Evolutionary conservation across 2,888 invertebrate species (phyloP).

Genomic region (Helleia helle): DNA sequence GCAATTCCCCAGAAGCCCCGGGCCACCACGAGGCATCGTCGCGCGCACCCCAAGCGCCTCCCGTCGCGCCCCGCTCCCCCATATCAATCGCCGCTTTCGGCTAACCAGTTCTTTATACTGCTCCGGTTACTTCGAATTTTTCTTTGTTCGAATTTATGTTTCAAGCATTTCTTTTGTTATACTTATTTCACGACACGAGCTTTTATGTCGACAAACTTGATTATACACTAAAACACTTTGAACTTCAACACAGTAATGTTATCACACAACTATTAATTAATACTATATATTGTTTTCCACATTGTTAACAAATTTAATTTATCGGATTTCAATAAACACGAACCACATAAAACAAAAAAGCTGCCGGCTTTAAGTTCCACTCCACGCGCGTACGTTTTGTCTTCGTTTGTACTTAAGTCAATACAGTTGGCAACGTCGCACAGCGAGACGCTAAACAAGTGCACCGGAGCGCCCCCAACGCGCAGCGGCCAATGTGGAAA

Average conservation of each 20-base stretch:
- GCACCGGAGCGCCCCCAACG: constrained; percentile 71
- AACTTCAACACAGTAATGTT: constrained; percentile 31
- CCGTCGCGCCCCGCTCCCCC: constrained; percentile 70
- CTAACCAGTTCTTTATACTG: constrained; percentile 60
- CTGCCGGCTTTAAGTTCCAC: constrained; percentile 67
- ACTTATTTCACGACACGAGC: constrained; percentile 19
- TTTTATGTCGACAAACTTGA: background rate
- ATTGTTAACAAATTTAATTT: constrained; percentile 25
- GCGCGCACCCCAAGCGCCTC: constrained; percentile 74
- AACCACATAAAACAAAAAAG: constrained; percentile 42
- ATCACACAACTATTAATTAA: constrained; percentile 52
- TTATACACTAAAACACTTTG: constrained; percentile 10
- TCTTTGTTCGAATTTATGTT: constrained; percentile 34
- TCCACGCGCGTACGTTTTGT: constrained; percentile 71
- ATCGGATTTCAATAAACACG: constrained; percentile 33
- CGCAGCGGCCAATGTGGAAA: constrained; percentile 64
- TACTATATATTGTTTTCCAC: constrained; percentile 38
- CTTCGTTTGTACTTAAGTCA: constrained; percentile 62
- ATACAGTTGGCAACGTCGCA: constrained; percentile 75
- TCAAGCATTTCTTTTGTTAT: constrained; percentile 44
- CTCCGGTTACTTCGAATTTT: constrained; percentile 36
- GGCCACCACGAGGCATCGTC: constrained; percentile 74
- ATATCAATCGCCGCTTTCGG: constrained; percentile 56
- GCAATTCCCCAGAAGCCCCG: constrained; percentile 62
- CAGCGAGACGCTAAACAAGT: constrained; percentile 70